phyloP scores from a whole-genome alignment of 1,140 invertebrate species.

The Eumeta japonica region DNA sequence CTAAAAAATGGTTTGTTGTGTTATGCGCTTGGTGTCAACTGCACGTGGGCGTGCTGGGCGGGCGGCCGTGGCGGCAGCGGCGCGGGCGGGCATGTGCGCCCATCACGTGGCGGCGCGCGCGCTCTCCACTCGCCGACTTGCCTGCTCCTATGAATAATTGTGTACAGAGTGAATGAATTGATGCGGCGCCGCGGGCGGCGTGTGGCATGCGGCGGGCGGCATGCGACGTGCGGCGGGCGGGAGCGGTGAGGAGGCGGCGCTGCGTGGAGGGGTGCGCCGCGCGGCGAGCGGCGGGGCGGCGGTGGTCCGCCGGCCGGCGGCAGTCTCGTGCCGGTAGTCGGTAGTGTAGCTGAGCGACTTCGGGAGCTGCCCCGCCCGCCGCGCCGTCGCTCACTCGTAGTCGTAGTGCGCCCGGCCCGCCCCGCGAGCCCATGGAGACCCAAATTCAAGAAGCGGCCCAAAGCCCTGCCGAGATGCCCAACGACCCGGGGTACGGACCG shows the following conservation, averaged over 20 bases:
- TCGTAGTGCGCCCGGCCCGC: conserved; percentile 46
- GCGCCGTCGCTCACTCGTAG: conserved; percentile 63
- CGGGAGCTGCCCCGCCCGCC: conserved; percentile 66
- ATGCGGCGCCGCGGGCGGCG: conserved; percentile 36
- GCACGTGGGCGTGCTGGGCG: conserved; percentile 32
- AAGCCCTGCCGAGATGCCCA: conserved; percentile 80
- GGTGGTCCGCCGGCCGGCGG: conserved; percentile 32
- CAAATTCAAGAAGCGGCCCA: conserved; percentile 73
- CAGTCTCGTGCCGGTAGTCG: conserved; percentile 75
- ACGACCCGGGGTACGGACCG: conserved; percentile 81
- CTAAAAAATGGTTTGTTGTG: no score
- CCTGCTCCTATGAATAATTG: conserved; percentile 45
- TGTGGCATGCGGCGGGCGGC: no score
- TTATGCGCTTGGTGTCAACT: no score
- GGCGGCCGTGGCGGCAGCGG: conserved; percentile 17
- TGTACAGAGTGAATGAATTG: conserved; percentile 52
- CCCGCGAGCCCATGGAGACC: conserved; percentile 63
- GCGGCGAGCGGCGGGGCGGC: conserved; percentile 29
- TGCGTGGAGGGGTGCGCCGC: conserved; percentile 46
- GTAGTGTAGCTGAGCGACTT: conserved; percentile 68
- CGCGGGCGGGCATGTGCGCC: conserved; percentile 41
- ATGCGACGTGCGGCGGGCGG: conserved; percentile 17
- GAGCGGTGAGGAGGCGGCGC: conserved; percentile 26
- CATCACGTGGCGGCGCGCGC: conserved; percentile 42
- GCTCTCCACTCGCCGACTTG: conserved; percentile 37